phyloP scores from a whole-genome alignment of 2,113 vertebrate species.

The Patagioenas fasciata region DNA sequence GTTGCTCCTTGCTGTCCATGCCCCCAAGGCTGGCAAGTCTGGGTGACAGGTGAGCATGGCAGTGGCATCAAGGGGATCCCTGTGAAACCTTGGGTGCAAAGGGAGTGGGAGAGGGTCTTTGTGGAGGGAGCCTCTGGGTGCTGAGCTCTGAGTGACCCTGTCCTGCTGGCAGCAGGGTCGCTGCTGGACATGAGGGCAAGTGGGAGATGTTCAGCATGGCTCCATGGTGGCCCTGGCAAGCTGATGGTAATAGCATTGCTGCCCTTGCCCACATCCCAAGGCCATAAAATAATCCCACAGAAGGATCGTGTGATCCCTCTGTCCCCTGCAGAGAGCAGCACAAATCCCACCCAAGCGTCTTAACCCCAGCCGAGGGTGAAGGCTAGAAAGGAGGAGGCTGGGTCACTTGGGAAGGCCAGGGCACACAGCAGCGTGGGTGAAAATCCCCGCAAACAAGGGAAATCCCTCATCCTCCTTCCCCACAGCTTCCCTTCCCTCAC shows the following conservation, averaged over 20 bases:
- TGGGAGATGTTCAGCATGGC: background rate
- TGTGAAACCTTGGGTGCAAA: background rate
- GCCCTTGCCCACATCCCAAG: background rate
- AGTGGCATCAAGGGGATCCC: background rate
- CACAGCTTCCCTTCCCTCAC: background rate
- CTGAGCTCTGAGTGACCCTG: rapidly evolving
- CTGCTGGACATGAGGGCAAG: background rate
- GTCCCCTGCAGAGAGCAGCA: background rate
- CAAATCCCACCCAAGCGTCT: constrained; percentile 20
- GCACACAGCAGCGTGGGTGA: background rate
- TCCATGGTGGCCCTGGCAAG: rapidly evolving
- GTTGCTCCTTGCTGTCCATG: background rate
- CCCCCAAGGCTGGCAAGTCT: rapidly evolving
- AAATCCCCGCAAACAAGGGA: background rate
- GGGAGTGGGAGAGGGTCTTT: background rate
- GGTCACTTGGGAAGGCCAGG: background rate
- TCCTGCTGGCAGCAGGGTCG: rapidly evolving
- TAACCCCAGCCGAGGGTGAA: constrained; percentile 29
- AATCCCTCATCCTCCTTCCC: background rate
- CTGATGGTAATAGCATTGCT: background rate
- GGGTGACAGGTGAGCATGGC: background rate
- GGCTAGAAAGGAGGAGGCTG: background rate
- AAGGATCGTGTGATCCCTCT: background rate
- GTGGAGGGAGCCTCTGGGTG: background rate
- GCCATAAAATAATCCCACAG: background rate